phyloP scores from a whole-genome alignment of 2,888 invertebrate species.

The Ormyrus thymus region DNA sequence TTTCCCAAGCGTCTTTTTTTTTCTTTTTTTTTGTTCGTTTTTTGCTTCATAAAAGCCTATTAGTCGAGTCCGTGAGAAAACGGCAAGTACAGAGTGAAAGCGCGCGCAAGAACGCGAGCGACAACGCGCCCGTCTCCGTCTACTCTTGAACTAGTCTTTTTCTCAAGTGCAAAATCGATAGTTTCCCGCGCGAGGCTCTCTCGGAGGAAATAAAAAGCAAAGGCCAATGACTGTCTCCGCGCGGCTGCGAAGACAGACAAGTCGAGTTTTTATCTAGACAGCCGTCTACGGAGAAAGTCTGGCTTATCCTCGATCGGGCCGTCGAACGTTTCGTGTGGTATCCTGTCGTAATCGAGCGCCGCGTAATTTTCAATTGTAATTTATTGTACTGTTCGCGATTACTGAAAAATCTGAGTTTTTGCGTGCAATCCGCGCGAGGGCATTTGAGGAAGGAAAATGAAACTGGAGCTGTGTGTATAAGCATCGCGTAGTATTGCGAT shows the following conservation, averaged over 20 bases:
- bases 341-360: too few relatives aligned
- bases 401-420: too few relatives aligned
- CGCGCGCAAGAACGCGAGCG: neutral
- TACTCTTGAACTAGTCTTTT: conserved; percentile 5
- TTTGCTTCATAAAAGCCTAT: too few relatives aligned
- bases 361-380: too few relatives aligned
- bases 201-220: neutral
- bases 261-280: conserved; percentile 13
- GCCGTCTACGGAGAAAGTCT: conserved; percentile 26
- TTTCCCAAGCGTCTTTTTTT: neutral
- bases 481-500: too few relatives aligned
- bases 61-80: neutral
- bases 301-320: neutral
- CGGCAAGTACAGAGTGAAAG: neutral
- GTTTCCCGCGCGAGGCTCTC: conserved; percentile 7
- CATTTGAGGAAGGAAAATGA: too few relatives aligned
- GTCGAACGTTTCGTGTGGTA: neutral
- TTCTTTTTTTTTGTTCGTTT: neutral
- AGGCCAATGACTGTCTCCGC: conserved; percentile 31
- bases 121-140: neutral
- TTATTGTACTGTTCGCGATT: too few relatives aligned
- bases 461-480: too few relatives aligned
- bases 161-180: conserved; percentile 30
- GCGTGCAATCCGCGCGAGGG: too few relatives aligned
- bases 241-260: conserved; percentile 10